Conservation (phyloP, 2,888 invertebrate genomes). For the Exocentrus adspersus region DNA sequence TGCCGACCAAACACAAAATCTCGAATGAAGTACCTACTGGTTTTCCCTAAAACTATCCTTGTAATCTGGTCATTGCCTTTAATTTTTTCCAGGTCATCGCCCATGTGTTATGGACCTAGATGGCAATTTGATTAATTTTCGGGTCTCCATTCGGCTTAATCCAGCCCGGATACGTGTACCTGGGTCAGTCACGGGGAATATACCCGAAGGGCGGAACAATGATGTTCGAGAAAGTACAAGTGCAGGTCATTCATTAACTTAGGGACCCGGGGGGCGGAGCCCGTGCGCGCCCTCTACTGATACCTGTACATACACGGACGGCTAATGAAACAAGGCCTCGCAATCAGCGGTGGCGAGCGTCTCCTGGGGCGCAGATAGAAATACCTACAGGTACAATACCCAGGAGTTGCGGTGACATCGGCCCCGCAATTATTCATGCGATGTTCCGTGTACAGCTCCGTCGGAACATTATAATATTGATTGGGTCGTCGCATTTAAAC, state of each 20-base stretch:
- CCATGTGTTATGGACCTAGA: too few species aligned
- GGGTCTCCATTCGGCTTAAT: background rate
- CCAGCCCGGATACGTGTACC: background rate
- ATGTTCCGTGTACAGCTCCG: slow-evolving; percentile 37
- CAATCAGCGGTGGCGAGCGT: slow-evolving; percentile 55
- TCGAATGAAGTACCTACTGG: too few species aligned
- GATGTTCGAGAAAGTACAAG: slow-evolving; percentile 25
- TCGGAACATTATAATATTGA: slow-evolving; percentile 33
- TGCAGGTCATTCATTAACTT: slow-evolving; percentile 32
- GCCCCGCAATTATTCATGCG: slow-evolving; percentile 46
- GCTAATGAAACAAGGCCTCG: slow-evolving; percentile 63
- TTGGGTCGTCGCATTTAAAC: slow-evolving; percentile 22
- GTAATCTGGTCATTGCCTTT: too few species aligned
- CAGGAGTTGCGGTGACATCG: slow-evolving; percentile 40
- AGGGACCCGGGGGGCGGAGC: slow-evolving; percentile 29
- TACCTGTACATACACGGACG: slow-evolving; percentile 39
- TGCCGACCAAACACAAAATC: too few species aligned
- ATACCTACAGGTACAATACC: slow-evolving; percentile 48
- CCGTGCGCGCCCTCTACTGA: slow-evolving; percentile 31
- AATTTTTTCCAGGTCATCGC: too few species aligned
- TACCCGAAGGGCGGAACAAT: slow-evolving; percentile 9
- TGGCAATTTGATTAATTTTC: background rate
- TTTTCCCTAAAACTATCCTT: too few species aligned
- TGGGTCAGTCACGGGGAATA: slow-evolving; percentile 7
- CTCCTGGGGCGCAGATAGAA: slow-evolving; percentile 46